Conservation (phyloP, 2,888 invertebrate species). For the Dynastes tityus region DNA sequence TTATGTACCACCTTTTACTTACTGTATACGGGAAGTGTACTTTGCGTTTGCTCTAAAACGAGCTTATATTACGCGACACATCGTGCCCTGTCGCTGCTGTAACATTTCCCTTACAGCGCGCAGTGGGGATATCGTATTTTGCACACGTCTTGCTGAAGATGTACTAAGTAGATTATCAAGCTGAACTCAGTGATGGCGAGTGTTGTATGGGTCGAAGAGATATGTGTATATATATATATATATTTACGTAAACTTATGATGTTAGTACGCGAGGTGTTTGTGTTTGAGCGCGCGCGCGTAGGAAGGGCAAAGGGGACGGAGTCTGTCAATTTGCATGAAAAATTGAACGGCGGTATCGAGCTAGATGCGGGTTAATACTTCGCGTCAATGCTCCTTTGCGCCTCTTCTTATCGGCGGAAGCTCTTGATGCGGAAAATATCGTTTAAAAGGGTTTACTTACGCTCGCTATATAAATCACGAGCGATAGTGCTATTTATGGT, state of each 20-base stretch:
- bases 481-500: too few relatives aligned
- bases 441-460: slow-evolving; percentile 15
- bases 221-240: not conserved
- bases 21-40: not conserved
- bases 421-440: slow-evolving; percentile 8
- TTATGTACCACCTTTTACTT: not conserved
- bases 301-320: not conserved
- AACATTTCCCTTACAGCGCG: not conserved
- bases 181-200: slow-evolving; percentile 5
- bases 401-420: not conserved
- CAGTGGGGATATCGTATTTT: slow-evolving; percentile 9
- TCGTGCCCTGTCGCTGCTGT: not conserved
- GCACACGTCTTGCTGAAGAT: slow-evolving; percentile 21
- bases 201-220: not conserved
- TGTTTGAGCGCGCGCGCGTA: not conserved
- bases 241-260: slow-evolving; percentile 15
- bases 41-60: slow-evolving; percentile 7
- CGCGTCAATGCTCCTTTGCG: not conserved
- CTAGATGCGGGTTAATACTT: slow-evolving; percentile 9
- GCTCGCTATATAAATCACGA: not conserved
- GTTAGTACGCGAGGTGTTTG: not conserved
- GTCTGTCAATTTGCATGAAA: slow-evolving; percentile 28
- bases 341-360: slow-evolving; percentile 7
- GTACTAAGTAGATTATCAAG: slow-evolving; percentile 22
- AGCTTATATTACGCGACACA: slow-evolving; percentile 13